These are phyloP conservation scores for Ceramica pisi DNA, from an alignment of 2,888 invertebrate species.

Conservation along the genomic window DNA sequence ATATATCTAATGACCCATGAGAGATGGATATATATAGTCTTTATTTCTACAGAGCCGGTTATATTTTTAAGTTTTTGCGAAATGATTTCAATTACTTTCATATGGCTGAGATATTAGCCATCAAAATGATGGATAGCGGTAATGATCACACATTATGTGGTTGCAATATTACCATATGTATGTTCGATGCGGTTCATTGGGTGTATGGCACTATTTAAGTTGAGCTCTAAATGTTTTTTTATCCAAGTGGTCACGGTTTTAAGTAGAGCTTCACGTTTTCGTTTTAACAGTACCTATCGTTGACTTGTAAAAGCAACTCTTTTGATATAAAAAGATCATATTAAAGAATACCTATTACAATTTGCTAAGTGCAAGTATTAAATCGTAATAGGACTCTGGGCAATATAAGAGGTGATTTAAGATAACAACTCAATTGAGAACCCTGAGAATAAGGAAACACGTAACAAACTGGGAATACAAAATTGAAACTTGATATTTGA, in stretches of 20 bases:
- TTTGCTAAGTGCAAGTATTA: neutral
- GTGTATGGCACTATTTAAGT: conserved; percentile 24
- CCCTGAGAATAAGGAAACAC: conserved; percentile 1
- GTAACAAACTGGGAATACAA: neutral
- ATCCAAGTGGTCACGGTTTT: conserved; percentile 1
- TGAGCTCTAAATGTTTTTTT: conserved; percentile 1
- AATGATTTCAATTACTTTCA: conserved; percentile 42
- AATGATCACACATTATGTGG: conserved; percentile 21
- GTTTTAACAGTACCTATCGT: conserved; percentile 15
- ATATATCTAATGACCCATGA: conserved; percentile 22
- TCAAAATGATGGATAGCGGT: conserved; percentile 38
- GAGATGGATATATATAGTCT: neutral
- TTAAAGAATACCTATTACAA: conserved; percentile 13
- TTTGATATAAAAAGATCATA: conserved; percentile 1
- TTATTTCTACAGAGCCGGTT: neutral
- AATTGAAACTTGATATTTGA: neutral
- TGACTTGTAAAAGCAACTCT: conserved; percentile 7
- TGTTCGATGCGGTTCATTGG: conserved; percentile 16
- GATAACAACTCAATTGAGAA: neutral
- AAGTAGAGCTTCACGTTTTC: conserved; percentile 19
- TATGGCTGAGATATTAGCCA: conserved; percentile 16
- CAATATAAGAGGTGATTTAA: neutral
- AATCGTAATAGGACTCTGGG: neutral
- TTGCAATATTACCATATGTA: neutral
- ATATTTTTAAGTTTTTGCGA: conserved; percentile 16